Evolutionary conservation across 2,113 vertebrate genomes (phyloP), one percentile per base, ranked within the genome.

Genomic region (Chloroceryle aenea): DNA sequence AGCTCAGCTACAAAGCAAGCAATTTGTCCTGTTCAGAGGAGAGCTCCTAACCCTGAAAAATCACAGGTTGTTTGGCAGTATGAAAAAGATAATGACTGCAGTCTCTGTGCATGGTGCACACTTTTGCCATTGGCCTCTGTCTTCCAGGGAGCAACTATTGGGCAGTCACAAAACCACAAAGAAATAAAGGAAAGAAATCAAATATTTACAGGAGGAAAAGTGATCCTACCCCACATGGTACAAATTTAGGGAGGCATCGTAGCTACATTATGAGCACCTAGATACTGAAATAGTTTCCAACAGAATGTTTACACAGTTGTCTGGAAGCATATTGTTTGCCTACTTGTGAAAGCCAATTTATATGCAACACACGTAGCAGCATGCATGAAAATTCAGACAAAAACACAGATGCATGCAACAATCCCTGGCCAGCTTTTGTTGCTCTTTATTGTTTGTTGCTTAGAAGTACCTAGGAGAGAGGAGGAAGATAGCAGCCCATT

Each of bases 361-460:
- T 94, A 98, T 98, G 96, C 98, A 94, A 81, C 67, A 93, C 98
- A 91, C 97, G 72, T 96, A 59, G 0, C 76, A 87, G 89, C 88
- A 84, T 87, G 90, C 96, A 94, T 87, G 59, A 97, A 97, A 97
- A 96, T 97, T 93, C 89, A 97, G 96, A 97, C 95, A 97, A 97
- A 96, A 97, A 95, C 92, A 87, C 94, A 96, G 91, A 97, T 91
- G 93, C 90, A 84, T 85, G 84, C 76, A 92, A 91, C 84, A 92
- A 85, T 82, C 83, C 56, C 85, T 47, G 34, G 61, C 32, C 92
- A 93, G 86, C 56, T 89, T 63, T 67, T 83, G 47, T 43, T 91
- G 45, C 21, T 89, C 42, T 78, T 71, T 84, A 56, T 85, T 88
- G 86, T 81, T 86, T 73, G 48, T 53, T 84, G 45, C 67, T 84